These are phyloP conservation scores for Octomys mimax DNA, from an alignment of 2,797 vertebrate species.

Conservation along the genomic window DNA sequence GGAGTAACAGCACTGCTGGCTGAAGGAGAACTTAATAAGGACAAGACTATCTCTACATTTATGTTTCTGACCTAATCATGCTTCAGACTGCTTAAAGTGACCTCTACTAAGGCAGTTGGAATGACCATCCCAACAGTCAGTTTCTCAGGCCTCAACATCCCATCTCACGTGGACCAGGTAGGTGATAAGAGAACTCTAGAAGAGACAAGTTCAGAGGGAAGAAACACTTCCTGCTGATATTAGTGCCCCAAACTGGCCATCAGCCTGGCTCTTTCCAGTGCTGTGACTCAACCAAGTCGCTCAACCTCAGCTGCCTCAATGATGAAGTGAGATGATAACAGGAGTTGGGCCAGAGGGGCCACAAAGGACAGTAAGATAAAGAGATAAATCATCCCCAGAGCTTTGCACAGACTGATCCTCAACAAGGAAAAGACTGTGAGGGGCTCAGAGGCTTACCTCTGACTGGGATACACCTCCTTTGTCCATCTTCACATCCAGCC, in stretches of 20 bases:
- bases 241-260: background rate
- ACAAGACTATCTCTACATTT: background rate
- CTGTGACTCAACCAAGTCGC: background rate
- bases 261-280: background rate
- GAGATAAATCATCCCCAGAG: background rate
- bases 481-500: background rate
- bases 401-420: background rate
- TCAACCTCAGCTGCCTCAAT: background rate
- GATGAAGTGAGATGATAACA: background rate
- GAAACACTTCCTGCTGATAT: background rate
- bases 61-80: background rate
- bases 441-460: background rate
- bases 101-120: background rate
- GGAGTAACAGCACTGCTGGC: too few relatives aligned
- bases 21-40: background rate
- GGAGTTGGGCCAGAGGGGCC: background rate
- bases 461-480: background rate
- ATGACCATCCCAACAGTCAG: background rate
- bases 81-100: slow-evolving; percentile 1
- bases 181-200: background rate
- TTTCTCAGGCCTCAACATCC: background rate
- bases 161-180: background rate
- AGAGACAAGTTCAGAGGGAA: background rate
- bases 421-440: background rate
- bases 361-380: background rate